Base-by-base conservation (phyloP, 2,797 vertebrate genomes). In the Phrynocephalus vlangalii region DNA sequence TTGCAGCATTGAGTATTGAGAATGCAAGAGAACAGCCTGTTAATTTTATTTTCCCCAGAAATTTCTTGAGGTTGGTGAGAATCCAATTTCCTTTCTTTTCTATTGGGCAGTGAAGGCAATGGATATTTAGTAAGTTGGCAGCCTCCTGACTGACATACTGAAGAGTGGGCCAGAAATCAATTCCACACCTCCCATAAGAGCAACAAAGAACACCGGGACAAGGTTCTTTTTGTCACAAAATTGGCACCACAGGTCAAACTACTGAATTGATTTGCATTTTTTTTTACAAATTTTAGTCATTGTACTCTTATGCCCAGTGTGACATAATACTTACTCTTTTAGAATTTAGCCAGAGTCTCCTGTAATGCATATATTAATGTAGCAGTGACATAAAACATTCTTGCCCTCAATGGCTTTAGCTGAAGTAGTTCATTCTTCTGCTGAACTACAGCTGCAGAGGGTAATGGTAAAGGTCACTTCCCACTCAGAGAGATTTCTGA, bases 311-410 rank as follows among this genome's bases (percentile, higher is more conserved):
- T 88, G 24, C 48, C 86, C 0, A 77, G 90, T 72, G 38, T 56
- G 38, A 66, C 78, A 68, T 87, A 82, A 13, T 89, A 1, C 16
- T 1, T 89, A 71, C 82, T 84, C 20, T 83, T 5, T 70, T 70
- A 76, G 8, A 90, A 84, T 92, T 89, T 92, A 50, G 88, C 22
- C 67, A 1, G 68, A 77, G 22, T 76, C 16, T 85, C 18, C 30
- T 71, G n/a, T 70, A 92, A 67, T 82, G 1, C 60, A 0, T 68
- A 38, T 86, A 84, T 82, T 82, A 86, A 73, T 82, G n/a, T n/a
- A 83, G 71, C 73, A 10, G 56, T 80, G 15, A 28, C 75, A 91
- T 91, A 63, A 70, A 70, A 89, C 86, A 26, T 10, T 48, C 28
- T 83, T 87, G 83, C 30, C 86, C 16, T 79, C 30, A 1, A 2